A percentile compares a stretch with the other conserved stretches of the same genome.
phyloP scores from a whole-genome alignment of 1,140 invertebrate genomes.

The Chymomyza costata region DNA sequence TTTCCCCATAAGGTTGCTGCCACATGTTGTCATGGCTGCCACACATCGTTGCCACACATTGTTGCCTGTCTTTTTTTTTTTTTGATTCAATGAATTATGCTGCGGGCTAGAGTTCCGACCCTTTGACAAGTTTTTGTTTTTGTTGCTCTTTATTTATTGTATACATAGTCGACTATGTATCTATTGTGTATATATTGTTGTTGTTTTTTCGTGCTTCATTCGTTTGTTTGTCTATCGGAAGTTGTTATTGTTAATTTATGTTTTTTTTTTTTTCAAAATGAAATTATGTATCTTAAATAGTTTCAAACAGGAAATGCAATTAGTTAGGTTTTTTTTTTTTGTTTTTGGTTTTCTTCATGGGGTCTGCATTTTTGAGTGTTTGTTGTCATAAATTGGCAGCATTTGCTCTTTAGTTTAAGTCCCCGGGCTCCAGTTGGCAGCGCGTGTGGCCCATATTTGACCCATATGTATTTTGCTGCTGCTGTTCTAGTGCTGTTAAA shows the following conservation, averaged over 20 bases:
- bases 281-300: conserved; percentile 25
- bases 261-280: conserved; percentile 39
- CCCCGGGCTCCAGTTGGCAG: not conserved
- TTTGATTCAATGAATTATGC: conserved; percentile 14
- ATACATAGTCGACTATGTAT: no score
- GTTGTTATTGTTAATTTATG: conserved; percentile 45
- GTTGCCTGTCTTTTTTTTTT: no score
- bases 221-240: conserved; percentile 38
- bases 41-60: no score
- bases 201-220: conserved; percentile 35
- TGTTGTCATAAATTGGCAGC: conserved; percentile 16
- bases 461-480: conserved; percentile 26
- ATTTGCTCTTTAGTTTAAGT: conserved; percentile 3
- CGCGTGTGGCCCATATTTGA: conserved; percentile 27
- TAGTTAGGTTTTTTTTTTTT: conserved; percentile 20
- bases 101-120: conserved; percentile 21
- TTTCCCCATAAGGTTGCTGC: no score
- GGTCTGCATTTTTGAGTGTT: conserved; percentile 19
- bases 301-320: conserved; percentile 40
- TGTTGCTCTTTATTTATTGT: no score
- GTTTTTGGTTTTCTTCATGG: conserved; percentile 8
- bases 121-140: conserved; percentile 31
- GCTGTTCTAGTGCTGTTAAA: conserved; percentile 1
- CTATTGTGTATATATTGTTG: conserved; percentile 9
- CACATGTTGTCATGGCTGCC: no score